A percentile compares a stretch with the other conserved stretches of the same genome.
These are phyloP conservation scores for Heterodera carotae DNA, from an alignment of 1,140 invertebrate species.

Conservation along the genomic window DNA sequence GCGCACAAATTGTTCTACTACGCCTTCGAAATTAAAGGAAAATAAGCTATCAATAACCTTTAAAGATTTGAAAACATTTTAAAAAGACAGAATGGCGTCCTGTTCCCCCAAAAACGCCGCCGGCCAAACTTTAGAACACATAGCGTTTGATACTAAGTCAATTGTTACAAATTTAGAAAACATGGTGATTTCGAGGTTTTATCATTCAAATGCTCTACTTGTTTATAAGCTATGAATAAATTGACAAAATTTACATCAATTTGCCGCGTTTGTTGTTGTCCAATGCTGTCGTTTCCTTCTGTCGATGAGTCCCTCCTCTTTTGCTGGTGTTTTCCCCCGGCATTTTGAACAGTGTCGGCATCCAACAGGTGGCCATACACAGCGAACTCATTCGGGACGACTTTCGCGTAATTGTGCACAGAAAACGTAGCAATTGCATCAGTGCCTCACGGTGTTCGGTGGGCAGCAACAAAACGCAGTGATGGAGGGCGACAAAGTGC, in stretches of 20 bases:
- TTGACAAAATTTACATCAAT: background rate
- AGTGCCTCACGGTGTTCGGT: constrained; percentile 41
- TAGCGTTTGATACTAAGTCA: too few relatives aligned
- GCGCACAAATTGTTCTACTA: constrained; percentile 35
- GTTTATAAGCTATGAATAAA: too few relatives aligned
- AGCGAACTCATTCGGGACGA: constrained; percentile 33
- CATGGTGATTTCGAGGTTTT: background rate
- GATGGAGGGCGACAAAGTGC: constrained; percentile 37
- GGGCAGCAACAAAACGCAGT: constrained; percentile 40
- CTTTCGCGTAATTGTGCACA: constrained; percentile 25
- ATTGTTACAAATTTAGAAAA: too few relatives aligned
- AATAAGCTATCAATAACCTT: too few relatives aligned
- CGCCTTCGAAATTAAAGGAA: constrained; percentile 26
- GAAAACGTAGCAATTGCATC: constrained; percentile 33
- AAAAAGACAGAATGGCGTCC: constrained; percentile 9
- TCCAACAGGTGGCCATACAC: constrained; percentile 42
- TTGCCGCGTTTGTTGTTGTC: constrained; percentile 16
- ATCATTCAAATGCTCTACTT: constrained; percentile 5
- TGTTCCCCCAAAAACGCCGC: too few relatives aligned
- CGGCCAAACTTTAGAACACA: too few relatives aligned
- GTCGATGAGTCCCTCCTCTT: too few relatives aligned
- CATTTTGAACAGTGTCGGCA: constrained; percentile 41
- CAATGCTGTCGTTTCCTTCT: background rate
- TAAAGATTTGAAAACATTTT: constrained; percentile 5
- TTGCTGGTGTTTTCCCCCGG: background rate